Evolutionary conservation across 1,140 invertebrate species (phyloP).

Genomic region (Thaumetopoea pityocampa): DNA sequence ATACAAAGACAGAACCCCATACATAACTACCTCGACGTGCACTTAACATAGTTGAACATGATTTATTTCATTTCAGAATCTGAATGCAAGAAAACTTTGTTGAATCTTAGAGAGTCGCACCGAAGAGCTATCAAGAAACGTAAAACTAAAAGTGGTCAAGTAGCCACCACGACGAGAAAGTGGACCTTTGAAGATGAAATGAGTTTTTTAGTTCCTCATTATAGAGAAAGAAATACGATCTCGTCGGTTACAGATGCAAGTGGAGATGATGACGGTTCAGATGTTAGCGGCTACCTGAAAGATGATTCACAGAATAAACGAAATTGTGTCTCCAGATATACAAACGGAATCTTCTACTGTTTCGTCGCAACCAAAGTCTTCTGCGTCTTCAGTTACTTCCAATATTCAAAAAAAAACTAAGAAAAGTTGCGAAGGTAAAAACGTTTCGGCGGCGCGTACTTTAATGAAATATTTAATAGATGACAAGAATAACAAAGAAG

Average conservation of each 20-base stretch:
- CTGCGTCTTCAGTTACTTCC: slow-evolving; percentile 17
- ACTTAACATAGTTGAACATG: neutral
- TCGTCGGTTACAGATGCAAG: too few species aligned
- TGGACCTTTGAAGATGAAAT: slow-evolving; percentile 29
- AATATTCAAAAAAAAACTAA: slow-evolving; percentile 16
- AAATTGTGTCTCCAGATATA: too few species aligned
- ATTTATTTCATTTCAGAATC: slow-evolving; percentile 32
- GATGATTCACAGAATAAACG: slow-evolving; percentile 12
- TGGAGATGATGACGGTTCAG: slow-evolving; percentile 13
- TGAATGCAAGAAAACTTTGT: slow-evolving; percentile 33
- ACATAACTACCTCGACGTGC: neutral
- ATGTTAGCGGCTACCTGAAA: slow-evolving; percentile 17
- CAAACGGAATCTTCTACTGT: too few species aligned
- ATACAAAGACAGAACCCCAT: too few species aligned
- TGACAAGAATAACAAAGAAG: slow-evolving; percentile 26
- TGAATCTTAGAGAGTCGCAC: slow-evolving; percentile 23
- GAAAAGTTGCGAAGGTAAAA: too few species aligned
- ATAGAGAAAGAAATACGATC: slow-evolving; percentile 27
- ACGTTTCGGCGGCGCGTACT: slow-evolving; percentile 17
- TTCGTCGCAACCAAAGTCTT: slow-evolving; percentile 9
- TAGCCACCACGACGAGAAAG: slow-evolving; percentile 25
- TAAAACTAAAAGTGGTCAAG: slow-evolving; percentile 31
- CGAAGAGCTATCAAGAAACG: slow-evolving; percentile 22
- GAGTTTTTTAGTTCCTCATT: slow-evolving; percentile 27
- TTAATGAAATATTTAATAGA: slow-evolving; percentile 30